Evolutionary conservation across 2,113 vertebrate species (phyloP), one percentile per base, ranked within the genome.

Genomic region (Ciconia stormi): DNA sequence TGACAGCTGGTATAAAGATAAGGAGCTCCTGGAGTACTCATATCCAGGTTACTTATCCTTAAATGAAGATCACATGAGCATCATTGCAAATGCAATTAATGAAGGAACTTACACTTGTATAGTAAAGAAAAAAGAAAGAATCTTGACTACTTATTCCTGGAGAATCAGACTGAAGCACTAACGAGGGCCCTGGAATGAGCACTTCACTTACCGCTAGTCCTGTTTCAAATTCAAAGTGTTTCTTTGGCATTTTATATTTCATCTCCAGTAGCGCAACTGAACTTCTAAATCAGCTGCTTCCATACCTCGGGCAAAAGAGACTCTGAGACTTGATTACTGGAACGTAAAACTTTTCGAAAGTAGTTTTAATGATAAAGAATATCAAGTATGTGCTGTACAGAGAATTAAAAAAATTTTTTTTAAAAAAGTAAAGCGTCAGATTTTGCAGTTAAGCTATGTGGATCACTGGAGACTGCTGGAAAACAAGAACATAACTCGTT

Each of bases 1-100:
- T 88, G 49, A 38, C 98, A 99, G 99, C 97, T 99, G 99, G 99
- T 99, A 99, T 89, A 99, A 99, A 97, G 99, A 99, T 30, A 98
- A 99, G 42, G 99, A 99, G 94, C 98, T 99, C 52, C 98, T 99
- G 96, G 99, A 99, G 95, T 99, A 97, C 92, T 99, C 99, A 8
- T 99, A 99, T 42, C 99, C 99, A 0, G 99, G 99, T 82, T 99
- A 99, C 97, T 98, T 99, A 89, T 98, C 98, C 81, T 94, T 99
- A 86, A 99, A 98, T 4, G 98, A 99, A 5, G 99, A 99, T 73
- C 99, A 99, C 96, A 99, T 99, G 89, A 99, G 98, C 91, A 99
- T 99, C 82, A 99, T 99, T 36, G 99, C 99, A 92, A 99, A 99
- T 8, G 99, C 99, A 44, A 99, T 99, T 80, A 99, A 99, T 14